Conservation (phyloP, 2,113 vertebrate species). For the Hippocampus comes region DNA sequence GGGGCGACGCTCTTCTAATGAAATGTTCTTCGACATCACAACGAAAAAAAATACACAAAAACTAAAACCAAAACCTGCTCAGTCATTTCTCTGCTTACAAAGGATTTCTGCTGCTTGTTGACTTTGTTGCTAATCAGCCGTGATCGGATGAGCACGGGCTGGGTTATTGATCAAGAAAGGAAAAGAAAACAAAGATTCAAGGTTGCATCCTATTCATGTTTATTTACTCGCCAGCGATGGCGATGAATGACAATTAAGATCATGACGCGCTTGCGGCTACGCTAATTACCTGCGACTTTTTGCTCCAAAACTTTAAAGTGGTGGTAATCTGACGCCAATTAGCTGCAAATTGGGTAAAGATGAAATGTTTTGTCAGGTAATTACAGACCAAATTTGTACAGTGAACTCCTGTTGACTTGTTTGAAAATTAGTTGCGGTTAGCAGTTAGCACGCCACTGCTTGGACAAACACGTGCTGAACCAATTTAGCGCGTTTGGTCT, state of each 20-base stretch:
- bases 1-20: too few relatives aligned
- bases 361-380: background rate
- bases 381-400: background rate
- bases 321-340: background rate
- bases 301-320: background rate
- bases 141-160: too few relatives aligned
- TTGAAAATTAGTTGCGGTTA: background rate
- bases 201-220: background rate
- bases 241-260: slow-evolving; percentile 3
- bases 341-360: background rate
- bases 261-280: background rate
- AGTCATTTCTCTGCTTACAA: background rate
- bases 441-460: background rate
- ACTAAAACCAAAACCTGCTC: background rate
- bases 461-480: too few relatives aligned
- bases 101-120: background rate
- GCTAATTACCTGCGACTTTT: background rate
- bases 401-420: background rate
- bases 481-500: too few relatives aligned
- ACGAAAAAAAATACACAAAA: too few relatives aligned
- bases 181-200: background rate
- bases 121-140: background rate
- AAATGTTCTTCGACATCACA: too few relatives aligned
- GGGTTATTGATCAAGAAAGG: background rate
- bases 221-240: background rate